Evolutionary conservation across 2,797 vertebrate genomes (phyloP), one percentile per base, ranked within the genome.

Genomic region (Thalassophryne amazonica): DNA sequence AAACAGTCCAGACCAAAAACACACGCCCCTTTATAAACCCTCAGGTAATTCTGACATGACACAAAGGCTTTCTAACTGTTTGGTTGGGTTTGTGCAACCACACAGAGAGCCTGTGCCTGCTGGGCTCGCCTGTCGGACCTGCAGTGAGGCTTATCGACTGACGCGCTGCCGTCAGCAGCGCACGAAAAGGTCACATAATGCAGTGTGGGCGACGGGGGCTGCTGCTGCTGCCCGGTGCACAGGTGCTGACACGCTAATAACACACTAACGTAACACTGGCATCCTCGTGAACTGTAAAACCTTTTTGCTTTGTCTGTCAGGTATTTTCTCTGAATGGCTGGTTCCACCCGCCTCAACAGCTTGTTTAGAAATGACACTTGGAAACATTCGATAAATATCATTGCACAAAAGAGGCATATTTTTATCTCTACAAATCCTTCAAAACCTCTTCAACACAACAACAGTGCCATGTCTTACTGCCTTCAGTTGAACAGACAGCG

Each of bases 61-160:
- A 73, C 61, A 82, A 81, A 72, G 59, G 50, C 25, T 41, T 49
- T 64, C 72, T 76, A 12, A 48, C 61, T 12, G 49, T 52, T 79
- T 13, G n/a, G 17, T 28, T 57, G 61, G 48, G 61, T 75, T 23
- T 53, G 54, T 32, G 22, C 34, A 16, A 40, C 46, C 40, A 4
- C 40, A 36, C 41, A 49, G 55, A 72, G 57, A 59, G 60, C 30
- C 9, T 0, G 19, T 27, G 4, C 76, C 81, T 18, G 81, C 75
- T 76, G 81, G 46, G 67, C 45, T 35, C 27, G 47, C 57, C 70
- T 35, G 59, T 59, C 4, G 30, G 69, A 65, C 72, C 74, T 55
- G 72, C 62, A 35, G 47, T 23, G 72, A 39, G 58, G 53, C 62
- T 59, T 68, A 78, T 80, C 52, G 80, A 86, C 73, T 36, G 61